phyloP scores from a whole-genome alignment of 2,888 invertebrate genomes.

The Lobophora halterata region DNA sequence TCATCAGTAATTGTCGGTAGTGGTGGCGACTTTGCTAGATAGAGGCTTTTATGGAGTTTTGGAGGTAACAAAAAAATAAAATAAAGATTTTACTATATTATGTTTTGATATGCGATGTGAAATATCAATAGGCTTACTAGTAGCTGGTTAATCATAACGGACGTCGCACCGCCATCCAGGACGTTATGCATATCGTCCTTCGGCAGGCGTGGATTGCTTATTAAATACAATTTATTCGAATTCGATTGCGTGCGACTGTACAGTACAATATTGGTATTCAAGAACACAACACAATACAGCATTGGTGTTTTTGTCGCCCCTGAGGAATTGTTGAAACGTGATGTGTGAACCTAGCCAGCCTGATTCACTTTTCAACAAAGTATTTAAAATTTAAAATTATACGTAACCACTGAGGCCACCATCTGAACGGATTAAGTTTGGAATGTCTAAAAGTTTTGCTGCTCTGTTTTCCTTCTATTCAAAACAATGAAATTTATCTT shows the following conservation, averaged over 20 bases:
- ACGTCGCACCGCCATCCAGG: slow-evolving; percentile 30
- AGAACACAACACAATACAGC: slow-evolving; percentile 46
- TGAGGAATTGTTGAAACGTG: slow-evolving; percentile 70
- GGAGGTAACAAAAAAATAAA: too few relatives aligned
- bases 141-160: slow-evolving; percentile 25
- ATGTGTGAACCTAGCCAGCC: slow-evolving; percentile 46
- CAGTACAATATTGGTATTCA: slow-evolving; percentile 75
- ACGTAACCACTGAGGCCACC: slow-evolving; percentile 1
- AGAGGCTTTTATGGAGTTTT: too few relatives aligned
- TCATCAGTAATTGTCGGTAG: too few relatives aligned
- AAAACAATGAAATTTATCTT: too few relatives aligned
- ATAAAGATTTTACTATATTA: too few relatives aligned
- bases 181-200: slow-evolving; percentile 58
- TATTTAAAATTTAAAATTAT: slow-evolving; percentile 3
- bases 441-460: too few relatives aligned
- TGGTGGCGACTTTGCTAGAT: too few relatives aligned
- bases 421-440: too few relatives aligned
- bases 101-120: slow-evolving; percentile 27
- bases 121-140: slow-evolving; percentile 1
- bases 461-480: too few relatives aligned
- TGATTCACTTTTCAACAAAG: slow-evolving; percentile 30
- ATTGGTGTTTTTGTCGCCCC: slow-evolving; percentile 66
- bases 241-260: slow-evolving; percentile 53
- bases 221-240: slow-evolving; percentile 54
- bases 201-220: slow-evolving; percentile 53